phyloP scores from a whole-genome alignment of 2,113 vertebrate species.

The Dipodomys ordii region DNA sequence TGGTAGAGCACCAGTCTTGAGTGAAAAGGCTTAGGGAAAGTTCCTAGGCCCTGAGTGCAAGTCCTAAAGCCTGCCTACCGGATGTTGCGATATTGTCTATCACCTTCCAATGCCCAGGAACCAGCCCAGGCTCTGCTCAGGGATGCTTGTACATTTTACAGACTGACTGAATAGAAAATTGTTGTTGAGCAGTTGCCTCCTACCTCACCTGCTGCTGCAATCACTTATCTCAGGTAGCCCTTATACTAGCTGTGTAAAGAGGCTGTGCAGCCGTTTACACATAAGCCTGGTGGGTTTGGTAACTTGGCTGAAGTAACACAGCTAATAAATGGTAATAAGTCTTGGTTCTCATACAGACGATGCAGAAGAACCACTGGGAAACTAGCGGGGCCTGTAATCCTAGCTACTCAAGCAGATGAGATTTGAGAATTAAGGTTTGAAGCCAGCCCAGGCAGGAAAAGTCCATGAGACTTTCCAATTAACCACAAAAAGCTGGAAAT shows the following conservation, averaged over 20 bases:
- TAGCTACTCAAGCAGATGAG: not conserved
- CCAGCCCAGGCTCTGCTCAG: not conserved
- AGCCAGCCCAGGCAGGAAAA: not conserved
- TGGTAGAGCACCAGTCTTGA: too few relatives aligned
- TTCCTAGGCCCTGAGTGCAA: too few relatives aligned
- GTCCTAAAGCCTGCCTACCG: too few relatives aligned
- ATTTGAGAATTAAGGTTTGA: not conserved
- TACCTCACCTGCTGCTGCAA: rapidly evolving
- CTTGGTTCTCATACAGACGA: not conserved
- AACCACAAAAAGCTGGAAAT: too few relatives aligned
- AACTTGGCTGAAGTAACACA: not conserved
- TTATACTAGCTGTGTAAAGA: not conserved
- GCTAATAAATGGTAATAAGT: too few relatives aligned
- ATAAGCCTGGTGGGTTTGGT: rapidly evolving
- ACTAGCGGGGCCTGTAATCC: not conserved
- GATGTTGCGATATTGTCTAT: not conserved
- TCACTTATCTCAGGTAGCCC: not conserved
- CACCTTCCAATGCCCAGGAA: too few relatives aligned
- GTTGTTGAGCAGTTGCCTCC: not conserved
- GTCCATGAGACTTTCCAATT: not conserved
- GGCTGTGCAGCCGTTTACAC: not conserved
- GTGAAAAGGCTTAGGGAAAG: too few relatives aligned
- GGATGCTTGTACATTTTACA: not conserved
- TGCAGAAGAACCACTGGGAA: rapidly evolving
- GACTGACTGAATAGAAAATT: not conserved